Conservation (phyloP, 2,797 vertebrate genomes). For the Distichodus sexfasciatus region DNA sequence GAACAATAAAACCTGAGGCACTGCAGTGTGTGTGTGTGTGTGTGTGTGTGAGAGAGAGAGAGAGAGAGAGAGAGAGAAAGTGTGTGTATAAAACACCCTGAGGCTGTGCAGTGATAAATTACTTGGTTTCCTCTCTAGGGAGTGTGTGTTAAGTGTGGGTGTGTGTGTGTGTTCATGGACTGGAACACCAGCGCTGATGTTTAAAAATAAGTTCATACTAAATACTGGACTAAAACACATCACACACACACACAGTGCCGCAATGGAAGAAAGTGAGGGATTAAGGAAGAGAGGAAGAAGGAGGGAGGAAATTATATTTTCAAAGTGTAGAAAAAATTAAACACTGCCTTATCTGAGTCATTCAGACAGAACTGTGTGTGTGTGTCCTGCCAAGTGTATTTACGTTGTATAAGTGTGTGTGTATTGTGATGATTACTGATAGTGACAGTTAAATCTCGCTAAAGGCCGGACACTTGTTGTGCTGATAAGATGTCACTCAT, state of each 20-base stretch:
- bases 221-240: constrained; percentile 42
- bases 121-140: constrained; percentile 39
- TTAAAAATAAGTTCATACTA: constrained; percentile 29
- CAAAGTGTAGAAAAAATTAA: neutral
- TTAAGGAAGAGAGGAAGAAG: neutral
- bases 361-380: constrained; percentile 27
- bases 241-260: neutral
- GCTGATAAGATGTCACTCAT: constrained; percentile 34
- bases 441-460: constrained; percentile 32
- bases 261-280: neutral
- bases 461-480: constrained; percentile 36
- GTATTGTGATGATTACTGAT: constrained; percentile 7
- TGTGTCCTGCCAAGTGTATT: constrained; percentile 7
- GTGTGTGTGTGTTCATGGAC: constrained; percentile 25
- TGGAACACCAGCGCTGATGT: constrained; percentile 28
- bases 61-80: constrained; percentile 13
- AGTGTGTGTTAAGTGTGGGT: constrained; percentile 11
- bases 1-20: constrained; percentile 51
- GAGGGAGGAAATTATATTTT: neutral
- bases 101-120: constrained; percentile 52
- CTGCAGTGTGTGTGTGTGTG: constrained; percentile 21
- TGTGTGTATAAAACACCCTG: constrained; percentile 39
- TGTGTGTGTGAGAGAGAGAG: constrained; percentile 40
- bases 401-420: neutral
- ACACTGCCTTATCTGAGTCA: constrained; percentile 55